Base-by-base conservation (phyloP, 35 echinoderm and acorn worm species). In the Heliocidaris tuberculata region DNA sequence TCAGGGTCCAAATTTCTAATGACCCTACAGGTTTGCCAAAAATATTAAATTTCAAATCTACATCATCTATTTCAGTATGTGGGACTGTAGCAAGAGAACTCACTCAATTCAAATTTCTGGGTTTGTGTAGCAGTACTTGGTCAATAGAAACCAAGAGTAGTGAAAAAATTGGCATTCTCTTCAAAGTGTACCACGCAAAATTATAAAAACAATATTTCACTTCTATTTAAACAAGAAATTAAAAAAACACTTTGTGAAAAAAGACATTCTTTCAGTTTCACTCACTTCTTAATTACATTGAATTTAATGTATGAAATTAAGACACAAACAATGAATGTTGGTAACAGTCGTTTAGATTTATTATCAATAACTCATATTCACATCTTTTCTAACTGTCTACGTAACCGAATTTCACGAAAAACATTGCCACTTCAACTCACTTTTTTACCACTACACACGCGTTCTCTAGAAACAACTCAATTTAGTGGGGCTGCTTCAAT, bases 31-130 rank as follows among this genome's bases (percentile, higher is more conserved):
- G 35, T 42, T 42, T 42, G 35, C 35, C 35, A 42, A 42, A 42
- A 42, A 42, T 42, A 42, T 42, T 42, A 42, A 42, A 42, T 19
- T 60, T 15, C 10, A 15, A 49, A 78, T 88, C 31, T 88, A 32
- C 92, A 65, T 60, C 95, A 96, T 49, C 21, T 85, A 92, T 94
- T 96, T 96, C 85, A 96, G 88, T 60, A 49, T 93, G 93, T 48
- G 60, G 24, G 32, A 94, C 48, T 29, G 65, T 50, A 78, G 32
- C 88, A 93, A 61, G 60, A 70, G 31, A 78, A 30, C 71, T 47
- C 17, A 35, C 19, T 59, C 15, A 93, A 95, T 48, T 48, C 32
- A 95, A 78, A 7, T 27, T 78, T 78, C 27, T 7, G 27, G 17
- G 65, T n/a, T 56, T 15, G 10, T 13, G 11, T 15, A 13, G 15